phyloP scores from a whole-genome alignment of 2,113 vertebrate genomes.

The Chamaea fasciata region DNA sequence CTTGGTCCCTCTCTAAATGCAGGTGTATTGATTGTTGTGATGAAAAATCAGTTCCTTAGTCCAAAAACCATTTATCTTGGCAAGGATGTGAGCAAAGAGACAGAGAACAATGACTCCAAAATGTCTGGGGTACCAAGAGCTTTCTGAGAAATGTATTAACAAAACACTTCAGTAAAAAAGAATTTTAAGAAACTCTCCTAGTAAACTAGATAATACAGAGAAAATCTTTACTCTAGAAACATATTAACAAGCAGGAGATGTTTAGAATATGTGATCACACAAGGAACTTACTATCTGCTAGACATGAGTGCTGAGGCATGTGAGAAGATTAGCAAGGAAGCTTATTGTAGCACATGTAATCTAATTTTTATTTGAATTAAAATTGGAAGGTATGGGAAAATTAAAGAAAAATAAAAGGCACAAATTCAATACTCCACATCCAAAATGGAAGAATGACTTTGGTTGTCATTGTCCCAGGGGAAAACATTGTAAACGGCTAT shows the following conservation, averaged over 20 bases:
- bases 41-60: not conserved
- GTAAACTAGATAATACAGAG: not conserved
- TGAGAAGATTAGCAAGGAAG: not conserved
- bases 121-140: not conserved
- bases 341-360: not conserved
- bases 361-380: conserved; percentile 13
- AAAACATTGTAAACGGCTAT: not conserved
- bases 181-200: accelerated
- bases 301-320: not conserved
- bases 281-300: conserved; percentile 8
- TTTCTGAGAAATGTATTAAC: not conserved
- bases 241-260: not conserved
- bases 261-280: not conserved
- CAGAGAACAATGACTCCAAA: not conserved
- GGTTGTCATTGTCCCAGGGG: not conserved
- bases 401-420: not conserved
- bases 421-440: not conserved
- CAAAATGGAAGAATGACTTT: conserved; percentile 6
- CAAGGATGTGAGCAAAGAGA: not conserved
- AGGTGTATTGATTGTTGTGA: not conserved
- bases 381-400: not conserved
- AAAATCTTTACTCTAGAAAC: not conserved
- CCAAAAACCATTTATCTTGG: not conserved
- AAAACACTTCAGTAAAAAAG: not conserved
- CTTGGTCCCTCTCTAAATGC: not conserved